Conservation (phyloP, 2,888 invertebrate genomes). For the Caenorhabditis macrosperma region DNA sequence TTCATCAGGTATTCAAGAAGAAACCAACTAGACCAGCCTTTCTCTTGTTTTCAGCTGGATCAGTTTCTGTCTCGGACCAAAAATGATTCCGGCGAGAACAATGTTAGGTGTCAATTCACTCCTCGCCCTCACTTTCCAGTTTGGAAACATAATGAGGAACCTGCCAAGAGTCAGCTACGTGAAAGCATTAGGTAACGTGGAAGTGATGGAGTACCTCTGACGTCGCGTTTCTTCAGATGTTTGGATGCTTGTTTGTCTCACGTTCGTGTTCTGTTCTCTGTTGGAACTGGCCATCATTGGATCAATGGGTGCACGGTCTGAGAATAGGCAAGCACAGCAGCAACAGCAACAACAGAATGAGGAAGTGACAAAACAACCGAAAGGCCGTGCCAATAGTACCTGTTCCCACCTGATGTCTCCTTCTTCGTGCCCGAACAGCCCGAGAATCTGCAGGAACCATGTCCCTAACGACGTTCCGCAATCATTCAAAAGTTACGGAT, state of each 20-base stretch:
- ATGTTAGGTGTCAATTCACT: conserved; percentile 78
- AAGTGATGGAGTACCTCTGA: not conserved
- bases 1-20: conserved; percentile 74
- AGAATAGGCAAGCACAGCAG: conserved; percentile 47
- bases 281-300: conserved; percentile 78
- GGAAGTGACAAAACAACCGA: conserved; percentile 33
- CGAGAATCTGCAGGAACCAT: conserved; percentile 69
- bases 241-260: conserved; percentile 77
- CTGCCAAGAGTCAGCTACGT: conserved; percentile 75
- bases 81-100: conserved; percentile 78
- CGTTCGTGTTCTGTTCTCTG: conserved; percentile 77
- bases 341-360: conserved; percentile 41
- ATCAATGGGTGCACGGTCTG: conserved; percentile 68
- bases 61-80: conserved; percentile 73
- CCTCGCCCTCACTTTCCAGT: conserved; percentile 74
- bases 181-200: conserved; percentile 66
- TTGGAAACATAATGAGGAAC: conserved; percentile 79
- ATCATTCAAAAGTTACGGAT: conserved; percentile 66
- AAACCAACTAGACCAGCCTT: conserved; percentile 10
- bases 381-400: conserved; percentile 45
- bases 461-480: conserved; percentile 64
- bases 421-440: conserved; percentile 61
- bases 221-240: conserved; percentile 59
- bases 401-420: conserved; percentile 57
- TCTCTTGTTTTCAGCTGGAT: conserved; percentile 73